Percentiles rank a stretch among this genome's conserved stretches.
Evolutionary conservation across 2,113 vertebrate species (phyloP).

Genomic region (Cyphomyrus plagiostoma): DNA sequence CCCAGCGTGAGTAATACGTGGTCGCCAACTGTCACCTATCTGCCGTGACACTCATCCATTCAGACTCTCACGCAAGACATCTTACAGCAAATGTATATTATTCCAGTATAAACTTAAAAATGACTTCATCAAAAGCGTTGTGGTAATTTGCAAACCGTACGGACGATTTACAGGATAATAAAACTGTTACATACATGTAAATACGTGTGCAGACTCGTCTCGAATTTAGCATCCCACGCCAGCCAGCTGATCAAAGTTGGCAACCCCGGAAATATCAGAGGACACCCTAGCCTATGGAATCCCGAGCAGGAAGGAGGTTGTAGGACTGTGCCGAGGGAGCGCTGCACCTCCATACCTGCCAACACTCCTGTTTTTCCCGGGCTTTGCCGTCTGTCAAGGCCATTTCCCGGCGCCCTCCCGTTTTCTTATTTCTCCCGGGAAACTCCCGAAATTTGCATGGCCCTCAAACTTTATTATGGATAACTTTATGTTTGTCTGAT

Average conservation of each 20-base stretch:
- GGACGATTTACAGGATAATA: neutral
- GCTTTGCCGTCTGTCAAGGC: neutral
- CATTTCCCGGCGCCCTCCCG: neutral
- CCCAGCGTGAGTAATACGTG: neutral
- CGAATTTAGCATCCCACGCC: neutral
- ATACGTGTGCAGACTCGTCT: neutral
- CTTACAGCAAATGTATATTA: neutral
- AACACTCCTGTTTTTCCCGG: neutral
- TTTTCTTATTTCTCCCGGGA: neutral
- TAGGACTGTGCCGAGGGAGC: neutral
- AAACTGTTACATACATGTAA: neutral
- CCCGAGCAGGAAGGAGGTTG: neutral
- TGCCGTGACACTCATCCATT: neutral
- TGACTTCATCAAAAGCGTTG: neutral
- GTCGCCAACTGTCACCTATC: neutral
- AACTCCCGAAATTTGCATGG: neutral
- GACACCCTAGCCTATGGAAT: neutral
- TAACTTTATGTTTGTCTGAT: neutral
- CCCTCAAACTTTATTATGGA: neutral
- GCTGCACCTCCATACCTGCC: neutral
- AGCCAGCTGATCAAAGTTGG: neutral
- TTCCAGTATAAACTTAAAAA: neutral
- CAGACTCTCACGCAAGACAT: neutral
- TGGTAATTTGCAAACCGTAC: neutral
- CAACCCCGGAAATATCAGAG: neutral